These are phyloP conservation scores for Sycobia sp. DNA, from an alignment of 1,140 invertebrate species.

Conservation along the genomic window DNA sequence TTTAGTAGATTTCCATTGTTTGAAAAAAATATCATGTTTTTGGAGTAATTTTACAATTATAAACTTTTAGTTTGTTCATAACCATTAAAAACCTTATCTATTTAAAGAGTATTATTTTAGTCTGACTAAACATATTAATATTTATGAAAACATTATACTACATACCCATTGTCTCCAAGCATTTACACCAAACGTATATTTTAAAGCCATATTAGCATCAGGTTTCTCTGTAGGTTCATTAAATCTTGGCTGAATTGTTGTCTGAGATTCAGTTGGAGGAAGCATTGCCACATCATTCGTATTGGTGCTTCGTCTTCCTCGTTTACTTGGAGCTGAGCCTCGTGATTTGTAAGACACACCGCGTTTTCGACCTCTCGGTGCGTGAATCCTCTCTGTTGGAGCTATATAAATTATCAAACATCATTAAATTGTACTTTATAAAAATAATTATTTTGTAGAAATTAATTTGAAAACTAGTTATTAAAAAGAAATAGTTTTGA, in stretches of 20 bases:
- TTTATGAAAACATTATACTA: no score
- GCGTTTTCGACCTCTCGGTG: constrained; percentile 52
- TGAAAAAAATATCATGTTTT: no score
- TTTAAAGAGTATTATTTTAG: no score
- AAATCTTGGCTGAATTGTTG: constrained; percentile 59
- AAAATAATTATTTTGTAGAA: no score
- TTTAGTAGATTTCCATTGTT: no score
- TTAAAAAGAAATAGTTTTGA: no score
- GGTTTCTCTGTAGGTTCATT: constrained; percentile 74
- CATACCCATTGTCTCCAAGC: constrained; percentile 85
- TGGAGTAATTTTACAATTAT: no score
- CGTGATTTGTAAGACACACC: constrained; percentile 48
- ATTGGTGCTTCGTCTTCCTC: constrained; percentile 45
- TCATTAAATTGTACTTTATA: no score
- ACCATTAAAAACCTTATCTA: no score
- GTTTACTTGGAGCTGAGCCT: constrained; percentile 48
- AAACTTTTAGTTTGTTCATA: no score
- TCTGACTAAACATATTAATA: no score
- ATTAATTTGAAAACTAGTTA: no score
- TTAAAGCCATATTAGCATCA: constrained; percentile 82
- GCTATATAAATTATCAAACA: constrained; percentile 42
- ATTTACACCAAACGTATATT: constrained; percentile 83
- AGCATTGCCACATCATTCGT: constrained; percentile 51
- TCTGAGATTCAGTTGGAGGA: constrained; percentile 61
- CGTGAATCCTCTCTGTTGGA: constrained; percentile 42